Evolutionary conservation across 2,888 invertebrate species (phyloP), one percentile per base, ranked within the genome.

Genomic region (Cetonia aurata): DNA sequence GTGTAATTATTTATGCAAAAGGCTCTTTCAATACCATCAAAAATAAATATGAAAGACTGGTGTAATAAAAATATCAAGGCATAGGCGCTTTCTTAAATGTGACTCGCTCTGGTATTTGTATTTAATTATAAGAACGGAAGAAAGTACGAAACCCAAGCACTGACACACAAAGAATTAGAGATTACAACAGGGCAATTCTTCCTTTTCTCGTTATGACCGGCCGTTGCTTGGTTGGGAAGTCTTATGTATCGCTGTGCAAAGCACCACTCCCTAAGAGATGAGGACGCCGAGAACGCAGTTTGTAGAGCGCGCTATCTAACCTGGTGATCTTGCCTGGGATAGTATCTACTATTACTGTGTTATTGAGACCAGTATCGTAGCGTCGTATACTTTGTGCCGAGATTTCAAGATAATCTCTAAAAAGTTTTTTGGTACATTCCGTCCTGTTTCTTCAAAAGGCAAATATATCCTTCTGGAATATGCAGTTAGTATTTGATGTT

Each of bases 291-390:
- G 62, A 72, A 67, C 72, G 72, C 69, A 69, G 70, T 72, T 75
- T 74, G 72, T 76, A 73, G 73, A 74, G 72, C 62, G 59, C 71
- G 67, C 74, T 75, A 76, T 76, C 76, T 72, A 71, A 69, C 73
- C 73, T 72, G 70, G 75, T 73, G 72, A 76, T 76, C 76, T 76
- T 75, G 75, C 75, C 75, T 74, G 69, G 72, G 74, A 73, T 74
- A 73, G 74, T 77, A 75, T 75, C 75, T 71, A 71, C 75, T 72
- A 77, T 76, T 77, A 76, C 76, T 76, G 73, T 74, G 74, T 74
- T 76, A 76, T 76, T 75, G 73, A 75, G 75, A 73, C n/a, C 72
- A 70, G 74, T 76, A 73, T 73, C 70, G 70, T 70, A 59, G 37
- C 57, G 1, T 4, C 25, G 70, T 70, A n/a, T n/a, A 15, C 48